Evolutionary conservation across 2,113 vertebrate genomes (phyloP).

Genomic region (Scopus umbretta): DNA sequence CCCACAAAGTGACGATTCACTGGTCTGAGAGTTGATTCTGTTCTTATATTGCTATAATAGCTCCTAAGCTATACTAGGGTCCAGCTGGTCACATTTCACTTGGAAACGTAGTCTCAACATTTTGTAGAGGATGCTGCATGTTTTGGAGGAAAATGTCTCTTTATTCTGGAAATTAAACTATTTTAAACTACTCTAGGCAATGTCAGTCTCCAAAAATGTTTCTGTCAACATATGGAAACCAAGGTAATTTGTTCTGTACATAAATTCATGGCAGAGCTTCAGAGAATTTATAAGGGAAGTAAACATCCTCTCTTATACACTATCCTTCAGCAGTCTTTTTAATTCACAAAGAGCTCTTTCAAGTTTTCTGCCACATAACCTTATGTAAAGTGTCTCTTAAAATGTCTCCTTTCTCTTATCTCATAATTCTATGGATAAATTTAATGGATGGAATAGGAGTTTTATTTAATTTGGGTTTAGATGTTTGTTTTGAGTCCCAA

Average conservation of each 20-base stretch:
- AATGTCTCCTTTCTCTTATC: not conserved
- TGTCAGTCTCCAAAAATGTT: not conserved
- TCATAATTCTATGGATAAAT: not conserved
- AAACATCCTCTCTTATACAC: not conserved
- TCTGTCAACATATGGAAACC: not conserved
- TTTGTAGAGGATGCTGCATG: not conserved
- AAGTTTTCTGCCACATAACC: not conserved
- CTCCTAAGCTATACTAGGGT: not conserved
- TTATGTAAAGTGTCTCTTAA: not conserved
- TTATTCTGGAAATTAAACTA: not conserved
- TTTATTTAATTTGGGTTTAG: not conserved
- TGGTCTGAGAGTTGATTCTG: not conserved
- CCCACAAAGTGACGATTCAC: not conserved
- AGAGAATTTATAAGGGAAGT: not conserved
- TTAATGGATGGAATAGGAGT: not conserved
- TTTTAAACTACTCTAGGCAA: not conserved
- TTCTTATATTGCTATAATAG: not conserved
- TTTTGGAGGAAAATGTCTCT: not conserved
- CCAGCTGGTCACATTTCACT: not conserved
- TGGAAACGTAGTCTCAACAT: not conserved
- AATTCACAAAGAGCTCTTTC: not conserved
- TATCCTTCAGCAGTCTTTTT: not conserved
- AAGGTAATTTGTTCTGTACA: constrained; percentile 6
- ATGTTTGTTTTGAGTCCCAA: not conserved
- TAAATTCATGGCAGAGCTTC: not conserved